phyloP scores from a whole-genome alignment of 2,113 vertebrate genomes.

The Datnioides undecimradiatus region DNA sequence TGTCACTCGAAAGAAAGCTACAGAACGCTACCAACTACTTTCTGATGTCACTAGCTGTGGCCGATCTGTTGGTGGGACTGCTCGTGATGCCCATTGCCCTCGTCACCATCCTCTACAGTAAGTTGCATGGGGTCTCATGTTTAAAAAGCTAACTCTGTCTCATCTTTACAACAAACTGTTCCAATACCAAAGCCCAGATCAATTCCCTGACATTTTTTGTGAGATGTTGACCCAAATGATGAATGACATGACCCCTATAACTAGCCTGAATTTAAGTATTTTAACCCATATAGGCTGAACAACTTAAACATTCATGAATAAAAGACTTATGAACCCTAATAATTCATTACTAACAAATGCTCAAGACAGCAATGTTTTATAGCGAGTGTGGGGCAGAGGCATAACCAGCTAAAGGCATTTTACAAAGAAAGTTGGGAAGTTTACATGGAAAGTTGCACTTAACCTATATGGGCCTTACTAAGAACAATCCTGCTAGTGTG shows the following conservation, averaged over 20 bases:
- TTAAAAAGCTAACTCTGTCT: background rate
- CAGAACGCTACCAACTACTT: slow-evolving; percentile 99
- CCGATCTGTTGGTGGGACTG: slow-evolving; percentile 95
- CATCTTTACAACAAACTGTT: background rate
- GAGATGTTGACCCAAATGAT: background rate
- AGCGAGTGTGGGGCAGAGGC: background rate
- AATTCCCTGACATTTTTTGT: background rate
- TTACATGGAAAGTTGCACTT: background rate
- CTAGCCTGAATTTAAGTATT: background rate
- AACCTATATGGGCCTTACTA: background rate
- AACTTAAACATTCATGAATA: background rate
- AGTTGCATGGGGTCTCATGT: slow-evolving; percentile 43
- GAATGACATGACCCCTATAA: background rate
- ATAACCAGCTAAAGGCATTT: background rate
- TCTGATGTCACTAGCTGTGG: slow-evolving; percentile 94
- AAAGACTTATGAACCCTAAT: background rate
- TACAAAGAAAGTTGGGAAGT: background rate
- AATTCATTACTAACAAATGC: background rate
- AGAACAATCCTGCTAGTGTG: background rate
- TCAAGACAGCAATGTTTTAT: background rate
- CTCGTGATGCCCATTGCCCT: slow-evolving; percentile 98
- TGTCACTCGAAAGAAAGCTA: slow-evolving; percentile 95
- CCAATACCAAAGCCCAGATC: background rate
- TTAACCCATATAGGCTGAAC: background rate
- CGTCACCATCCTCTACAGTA: slow-evolving; percentile 88